Evolutionary conservation across 1,140 invertebrate species (phyloP).

Genomic region (Drosophila micromelanica): DNA sequence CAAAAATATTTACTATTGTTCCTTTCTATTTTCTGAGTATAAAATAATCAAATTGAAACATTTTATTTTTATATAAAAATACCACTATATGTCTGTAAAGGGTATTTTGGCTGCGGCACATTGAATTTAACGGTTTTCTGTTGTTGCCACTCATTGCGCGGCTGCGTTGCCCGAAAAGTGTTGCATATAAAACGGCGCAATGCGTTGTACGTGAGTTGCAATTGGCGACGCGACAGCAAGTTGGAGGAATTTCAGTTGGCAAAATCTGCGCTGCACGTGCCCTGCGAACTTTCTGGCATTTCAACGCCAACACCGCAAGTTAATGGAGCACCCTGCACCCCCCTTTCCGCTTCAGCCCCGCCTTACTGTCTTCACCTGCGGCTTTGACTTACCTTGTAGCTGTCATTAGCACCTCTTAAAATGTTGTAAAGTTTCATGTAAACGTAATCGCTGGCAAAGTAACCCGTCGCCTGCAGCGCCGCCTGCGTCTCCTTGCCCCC

Average conservation of each 20-base stretch:
- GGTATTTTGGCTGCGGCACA: no score
- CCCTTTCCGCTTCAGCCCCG: neutral
- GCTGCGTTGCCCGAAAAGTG: slow-evolving; percentile 52
- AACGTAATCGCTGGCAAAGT: slow-evolving; percentile 88
- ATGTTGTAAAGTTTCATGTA: slow-evolving; percentile 91
- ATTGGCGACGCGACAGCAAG: slow-evolving; percentile 29
- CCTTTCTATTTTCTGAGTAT: no score
- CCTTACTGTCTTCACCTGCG: slow-evolving; percentile 20
- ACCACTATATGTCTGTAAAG: no score
- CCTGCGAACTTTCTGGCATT: slow-evolving; percentile 72
- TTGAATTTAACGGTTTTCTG: no score
- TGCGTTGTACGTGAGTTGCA: slow-evolving; percentile 70
- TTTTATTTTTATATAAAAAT: no score
- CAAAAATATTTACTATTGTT: no score
- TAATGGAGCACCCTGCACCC: slow-evolving; percentile 54
- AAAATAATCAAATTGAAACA: no score
- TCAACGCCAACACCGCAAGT: slow-evolving; percentile 55
- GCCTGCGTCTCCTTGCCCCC: slow-evolving; percentile 50
- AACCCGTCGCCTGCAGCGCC: slow-evolving; percentile 85
- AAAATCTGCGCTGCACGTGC: slow-evolving; percentile 77
- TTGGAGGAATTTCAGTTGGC: slow-evolving; percentile 29
- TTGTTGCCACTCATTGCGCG: slow-evolving; percentile 71
- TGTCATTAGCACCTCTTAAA: slow-evolving; percentile 89
- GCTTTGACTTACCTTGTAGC: slow-evolving; percentile 88
- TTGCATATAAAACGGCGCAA: slow-evolving; percentile 79